phyloP scores from a whole-genome alignment of 2,113 vertebrate genomes.

The Ursus arctos region DNA sequence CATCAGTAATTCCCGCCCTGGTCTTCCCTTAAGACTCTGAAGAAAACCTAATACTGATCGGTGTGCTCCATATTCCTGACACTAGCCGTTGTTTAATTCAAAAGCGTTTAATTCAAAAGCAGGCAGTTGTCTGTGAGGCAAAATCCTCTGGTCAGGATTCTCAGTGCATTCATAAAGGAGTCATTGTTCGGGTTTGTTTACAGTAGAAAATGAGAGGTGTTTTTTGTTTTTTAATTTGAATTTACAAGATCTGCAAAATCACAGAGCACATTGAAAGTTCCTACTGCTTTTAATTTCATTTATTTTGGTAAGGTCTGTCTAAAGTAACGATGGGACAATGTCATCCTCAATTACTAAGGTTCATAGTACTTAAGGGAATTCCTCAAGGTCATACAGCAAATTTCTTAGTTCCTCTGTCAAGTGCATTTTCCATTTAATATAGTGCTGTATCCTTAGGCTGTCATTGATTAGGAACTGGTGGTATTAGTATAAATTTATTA shows the following conservation, averaged over 20 bases:
- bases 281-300: constrained; percentile 34
- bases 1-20: neutral
- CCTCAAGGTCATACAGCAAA: neutral
- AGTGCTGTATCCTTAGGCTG: neutral
- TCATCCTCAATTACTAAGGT: neutral
- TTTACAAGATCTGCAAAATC: neutral
- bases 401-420: neutral
- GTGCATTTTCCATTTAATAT: neutral
- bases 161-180: neutral
- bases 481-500: neutral
- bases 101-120: neutral
- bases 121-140: neutral
- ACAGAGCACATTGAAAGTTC: neutral
- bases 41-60: neutral
- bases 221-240: neutral
- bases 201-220: neutral
- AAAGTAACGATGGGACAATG: neutral
- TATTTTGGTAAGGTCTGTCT: neutral
- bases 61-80: neutral
- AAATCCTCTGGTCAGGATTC: neutral
- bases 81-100: constrained; percentile 3
- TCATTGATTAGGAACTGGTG: constrained; percentile 42
- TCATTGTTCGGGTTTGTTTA: constrained; percentile 54
- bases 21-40: neutral
- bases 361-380: neutral